Evolutionary conservation across 37 sponge, comb jelly and placozoan genomes (phyloP), one percentile per base, ranked within the genome.

Genomic region (Ephydatia muelleri): DNA sequence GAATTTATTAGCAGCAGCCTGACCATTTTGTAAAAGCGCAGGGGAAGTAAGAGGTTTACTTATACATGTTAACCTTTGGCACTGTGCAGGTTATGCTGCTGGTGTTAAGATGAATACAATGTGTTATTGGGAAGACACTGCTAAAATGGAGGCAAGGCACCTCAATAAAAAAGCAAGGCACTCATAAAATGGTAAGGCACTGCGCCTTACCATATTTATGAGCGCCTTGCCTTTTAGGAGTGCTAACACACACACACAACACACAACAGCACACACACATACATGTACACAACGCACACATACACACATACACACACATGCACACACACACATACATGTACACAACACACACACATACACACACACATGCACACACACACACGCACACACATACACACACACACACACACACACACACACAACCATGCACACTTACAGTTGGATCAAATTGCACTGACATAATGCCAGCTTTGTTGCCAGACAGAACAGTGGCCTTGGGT

Each of bases 391-490:
- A 57, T 21, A 57, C 57, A 57, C 57, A 57, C 19, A 14, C 57
- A 57, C 57, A 57, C 57, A 57, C 57, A 57, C 57, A 57, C 12
- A 1, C 57, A 57, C 6, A 57, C 57, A 16, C 57, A 57, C 57
- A 14, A 14, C 9, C 16, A 4, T 14, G 16, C 57, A 43, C 6
- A 11, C 57, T 74, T 69, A 96, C 96, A 69, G 81, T 80, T 23
- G 89, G 79, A 77, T 97, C 97, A 88, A 97, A 95, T 83, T 95
- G 94, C 22, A 94, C 78, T 40, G 96, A 92, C 88, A 93, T 95
- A 39, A 95, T 86, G 27, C 97, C 91, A 26, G 91, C 95, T 40
- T 81, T 85, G 67, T 89, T 81, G 30, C 95, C 97, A 65, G 29
- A 29, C 0, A 97, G 76, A 57, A 1, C 16, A 22, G 80, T 87